Evolutionary conservation across 1,140 invertebrate genomes (phyloP).

Genomic region (Pectinophora gossypiella): DNA sequence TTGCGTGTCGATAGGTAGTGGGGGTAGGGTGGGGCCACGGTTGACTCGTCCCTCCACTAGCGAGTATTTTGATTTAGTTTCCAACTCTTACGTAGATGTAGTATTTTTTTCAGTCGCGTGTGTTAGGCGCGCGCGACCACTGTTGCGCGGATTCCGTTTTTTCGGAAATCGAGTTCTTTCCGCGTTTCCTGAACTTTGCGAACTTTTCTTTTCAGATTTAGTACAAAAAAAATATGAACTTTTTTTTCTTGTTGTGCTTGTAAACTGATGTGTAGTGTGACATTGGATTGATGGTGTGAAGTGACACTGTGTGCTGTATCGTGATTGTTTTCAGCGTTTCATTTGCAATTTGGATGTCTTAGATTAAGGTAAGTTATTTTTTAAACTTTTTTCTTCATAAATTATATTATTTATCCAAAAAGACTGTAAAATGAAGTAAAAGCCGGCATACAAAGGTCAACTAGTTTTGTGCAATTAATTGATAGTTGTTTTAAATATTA

Average conservation of each 20-base stretch:
- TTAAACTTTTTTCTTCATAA: no score
- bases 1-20: constrained; percentile 59
- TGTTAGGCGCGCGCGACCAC: constrained; percentile 57
- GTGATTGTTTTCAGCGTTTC: constrained; percentile 21
- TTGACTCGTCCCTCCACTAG: constrained; percentile 70
- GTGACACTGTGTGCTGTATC: constrained; percentile 40
- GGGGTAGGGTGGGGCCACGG: constrained; percentile 67
- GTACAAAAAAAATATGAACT: constrained; percentile 33
- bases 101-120: constrained; percentile 73
- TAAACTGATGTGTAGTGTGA: constrained; percentile 19
- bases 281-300: constrained; percentile 27
- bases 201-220: constrained; percentile 27
- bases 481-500: no score
- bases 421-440: no score
- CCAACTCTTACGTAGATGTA: constrained; percentile 68
- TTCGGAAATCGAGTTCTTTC: constrained; percentile 36
- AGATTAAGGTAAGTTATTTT: constrained; percentile 57
- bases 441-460: no score
- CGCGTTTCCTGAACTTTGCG: constrained; percentile 29
- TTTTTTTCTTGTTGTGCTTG: constrained; percentile 13
- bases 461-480: no score
- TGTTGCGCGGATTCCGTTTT: constrained; percentile 29
- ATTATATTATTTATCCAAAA: no score
- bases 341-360: constrained; percentile 58
- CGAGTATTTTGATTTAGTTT: constrained; percentile 75